Evolutionary conservation across 2,113 vertebrate species (phyloP), one percentile per base, ranked within the genome.

Genomic region (Triplophysa rosa): DNA sequence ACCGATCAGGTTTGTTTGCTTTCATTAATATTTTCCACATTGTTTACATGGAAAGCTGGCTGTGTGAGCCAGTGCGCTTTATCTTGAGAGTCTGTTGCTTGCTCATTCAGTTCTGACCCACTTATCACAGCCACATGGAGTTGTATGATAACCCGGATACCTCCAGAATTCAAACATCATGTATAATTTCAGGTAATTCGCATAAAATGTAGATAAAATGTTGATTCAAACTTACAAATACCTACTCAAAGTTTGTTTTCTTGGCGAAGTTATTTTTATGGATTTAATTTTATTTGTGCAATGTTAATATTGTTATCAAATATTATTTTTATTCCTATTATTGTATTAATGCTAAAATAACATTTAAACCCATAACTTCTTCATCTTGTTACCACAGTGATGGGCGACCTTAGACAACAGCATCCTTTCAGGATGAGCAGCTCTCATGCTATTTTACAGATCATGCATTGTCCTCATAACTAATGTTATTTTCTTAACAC

Each of bases 121-220:
- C 66, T 54, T 63, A 49, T 62, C 59, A 63, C 21, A 47, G 56
- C 69, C 80, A 81, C 56, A 33, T 26, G 26, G 49, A 45, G 67
- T 45, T 47, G 26, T 24, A 37, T 69, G 75, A 84, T 78, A 81
- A 78, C 82, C 62, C 69, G 67, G 61, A 68, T 40, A 84, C 63
- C 63, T 80, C 52, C 14, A 58, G 5, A 75, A 37, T 45, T 59
- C 42, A 73, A 40, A 59, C 13, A 56, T 73, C 19, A 72, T 19
- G 13, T 33, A 14, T 2, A 19, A 23, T 59, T 54, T n/a, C 61
- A 24, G n/a, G 4, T n/a, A 56, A 37, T 21, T 8, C 10, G 10
- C 45, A 52, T 14, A n/a, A 14, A 47, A 67, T 3, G 17, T 65
- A 23, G 7, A 67, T 47, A 68, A 52, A 14, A 16, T 52, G 16